phyloP scores from a whole-genome alignment of 2,113 vertebrate species.

The Eleginops maclovinus region DNA sequence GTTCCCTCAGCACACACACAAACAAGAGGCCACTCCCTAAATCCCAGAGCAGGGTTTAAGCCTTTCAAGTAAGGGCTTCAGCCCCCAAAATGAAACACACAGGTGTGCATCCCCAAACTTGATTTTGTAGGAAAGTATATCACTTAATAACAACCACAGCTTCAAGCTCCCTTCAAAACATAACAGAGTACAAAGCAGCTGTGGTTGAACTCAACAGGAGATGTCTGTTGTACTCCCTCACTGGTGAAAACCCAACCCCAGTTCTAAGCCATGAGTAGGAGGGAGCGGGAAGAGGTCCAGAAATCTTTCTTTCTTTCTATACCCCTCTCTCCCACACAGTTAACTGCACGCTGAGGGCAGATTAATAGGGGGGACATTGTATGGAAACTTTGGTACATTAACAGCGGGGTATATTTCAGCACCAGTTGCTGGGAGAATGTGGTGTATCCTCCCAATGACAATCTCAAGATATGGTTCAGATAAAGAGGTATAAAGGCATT shows the following conservation, averaged over 20 bases:
- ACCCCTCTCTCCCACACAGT: conserved; percentile 45
- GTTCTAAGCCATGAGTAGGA: conserved; percentile 46
- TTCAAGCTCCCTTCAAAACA: not conserved
- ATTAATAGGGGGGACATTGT: conserved; percentile 47
- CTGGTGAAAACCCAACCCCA: conserved; percentile 45
- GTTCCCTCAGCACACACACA: conserved; percentile 31
- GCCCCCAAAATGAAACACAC: not conserved
- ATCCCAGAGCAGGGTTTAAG: conserved; percentile 22
- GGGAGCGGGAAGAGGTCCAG: conserved; percentile 38
- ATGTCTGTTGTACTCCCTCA: conserved; percentile 36
- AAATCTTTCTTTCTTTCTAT: conserved; percentile 25
- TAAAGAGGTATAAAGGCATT: conserved; percentile 17
- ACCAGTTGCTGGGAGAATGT: conserved; percentile 27
- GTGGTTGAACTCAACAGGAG: conserved; percentile 19
- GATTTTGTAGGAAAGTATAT: not conserved
- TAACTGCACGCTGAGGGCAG: conserved; percentile 44
- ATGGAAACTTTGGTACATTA: conserved; percentile 68
- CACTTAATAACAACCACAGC: not conserved
- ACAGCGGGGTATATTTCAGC: conserved; percentile 44
- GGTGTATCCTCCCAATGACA: conserved; percentile 24
- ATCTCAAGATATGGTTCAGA: conserved; percentile 5
- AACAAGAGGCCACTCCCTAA: conserved; percentile 49
- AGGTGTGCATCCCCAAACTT: conserved; percentile 16
- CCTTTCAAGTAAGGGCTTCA: conserved; percentile 29
- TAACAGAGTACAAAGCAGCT: conserved; percentile 27